These are phyloP conservation scores for Myioborus melanocephalus DNA, from an alignment of 2,797 vertebrate genomes.

Conservation along the genomic window DNA sequence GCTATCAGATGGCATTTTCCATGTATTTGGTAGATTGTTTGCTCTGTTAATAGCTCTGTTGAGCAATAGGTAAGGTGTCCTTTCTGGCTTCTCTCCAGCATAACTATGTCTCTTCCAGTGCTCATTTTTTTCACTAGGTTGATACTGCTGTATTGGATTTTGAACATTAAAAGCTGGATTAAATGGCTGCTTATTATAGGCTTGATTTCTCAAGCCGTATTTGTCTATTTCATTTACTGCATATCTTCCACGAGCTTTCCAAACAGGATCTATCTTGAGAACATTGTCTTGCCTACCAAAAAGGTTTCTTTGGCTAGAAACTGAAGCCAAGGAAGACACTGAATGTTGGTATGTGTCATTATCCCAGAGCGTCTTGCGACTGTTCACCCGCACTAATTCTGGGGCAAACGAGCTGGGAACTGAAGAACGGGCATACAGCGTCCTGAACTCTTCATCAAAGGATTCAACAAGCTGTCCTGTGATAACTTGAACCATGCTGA, in stretches of 20 bases:
- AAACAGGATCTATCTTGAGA: conserved; percentile 81
- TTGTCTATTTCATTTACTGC: conserved; percentile 75
- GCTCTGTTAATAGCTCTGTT: conserved; percentile 70
- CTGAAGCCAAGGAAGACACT: conserved; percentile 75
- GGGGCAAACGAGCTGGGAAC: conserved; percentile 81
- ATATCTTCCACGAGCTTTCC: conserved; percentile 82
- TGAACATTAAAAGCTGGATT: conserved; percentile 75
- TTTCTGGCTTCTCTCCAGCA: conserved; percentile 88
- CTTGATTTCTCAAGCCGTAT: conserved; percentile 64
- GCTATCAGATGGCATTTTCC: conserved; percentile 84
- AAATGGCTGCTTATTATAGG: conserved; percentile 66
- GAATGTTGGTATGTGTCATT: conserved; percentile 75
- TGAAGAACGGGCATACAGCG: conserved; percentile 88
- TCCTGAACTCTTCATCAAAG: conserved; percentile 96
- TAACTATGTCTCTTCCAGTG: conserved; percentile 95
- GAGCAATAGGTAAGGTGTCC: conserved; percentile 68
- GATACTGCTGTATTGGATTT: conserved; percentile 72
- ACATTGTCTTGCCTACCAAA: conserved; percentile 82
- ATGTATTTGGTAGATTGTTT: conserved; percentile 73
- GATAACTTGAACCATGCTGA: conserved; percentile 97
- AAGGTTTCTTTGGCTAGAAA: conserved; percentile 78
- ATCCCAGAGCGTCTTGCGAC: conserved; percentile 67
- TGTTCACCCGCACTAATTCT: conserved; percentile 70
- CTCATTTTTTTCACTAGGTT: conserved; percentile 76
- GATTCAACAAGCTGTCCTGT: conserved; percentile 91